Evolutionary conservation across 2,113 vertebrate genomes (phyloP), one percentile per base, ranked within the genome.

Genomic region (Trachemys scripta): DNA sequence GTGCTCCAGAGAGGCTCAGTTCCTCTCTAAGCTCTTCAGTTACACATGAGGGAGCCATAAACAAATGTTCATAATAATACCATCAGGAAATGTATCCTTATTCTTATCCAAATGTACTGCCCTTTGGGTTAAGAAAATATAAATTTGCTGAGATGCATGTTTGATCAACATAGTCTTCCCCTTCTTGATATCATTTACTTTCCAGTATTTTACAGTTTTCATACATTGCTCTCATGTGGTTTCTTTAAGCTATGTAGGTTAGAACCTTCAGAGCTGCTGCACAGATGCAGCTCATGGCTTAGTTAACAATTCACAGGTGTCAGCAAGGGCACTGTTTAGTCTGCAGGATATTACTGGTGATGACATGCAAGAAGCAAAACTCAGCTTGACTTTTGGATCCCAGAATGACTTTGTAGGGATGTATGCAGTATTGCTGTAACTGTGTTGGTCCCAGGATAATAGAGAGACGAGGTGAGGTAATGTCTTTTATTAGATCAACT

Each of bases 141-240:
- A 84, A 69, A 0, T 8, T 27, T 1, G 3, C 10, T 4, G 24
- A 22, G 29, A 65, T 75, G 42, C 35, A 24, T 38, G 8, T 20
- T 72, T 69, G 35, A 3, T 57, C 78, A 91, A 49, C 3, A 91
- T 91, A 86, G 76, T 50, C 1, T 10, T 91, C 16, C 5, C 84
- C 89, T 94, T 90, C 5, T 51, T 91, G 57, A 10, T 49, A 80
- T 82, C 82, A 13, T 17, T 1, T 84, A 7, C 16, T 72, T 38
- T 62, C 3, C 80, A 22, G 6, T 80, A 8, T 65, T 85, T 2
- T 6, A 56, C 10, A 47, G 10, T 85, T 47, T 5, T 25, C 3
- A 29, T 19, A 1, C 10, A 13, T 84, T 91, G 75, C 93, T 86
- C 24, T 87, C 13, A 35, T 31, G 62, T 78, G 10, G 22, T 79